phyloP scores from a whole-genome alignment of 2,113 vertebrate species.

The Lontra canadensis region DNA sequence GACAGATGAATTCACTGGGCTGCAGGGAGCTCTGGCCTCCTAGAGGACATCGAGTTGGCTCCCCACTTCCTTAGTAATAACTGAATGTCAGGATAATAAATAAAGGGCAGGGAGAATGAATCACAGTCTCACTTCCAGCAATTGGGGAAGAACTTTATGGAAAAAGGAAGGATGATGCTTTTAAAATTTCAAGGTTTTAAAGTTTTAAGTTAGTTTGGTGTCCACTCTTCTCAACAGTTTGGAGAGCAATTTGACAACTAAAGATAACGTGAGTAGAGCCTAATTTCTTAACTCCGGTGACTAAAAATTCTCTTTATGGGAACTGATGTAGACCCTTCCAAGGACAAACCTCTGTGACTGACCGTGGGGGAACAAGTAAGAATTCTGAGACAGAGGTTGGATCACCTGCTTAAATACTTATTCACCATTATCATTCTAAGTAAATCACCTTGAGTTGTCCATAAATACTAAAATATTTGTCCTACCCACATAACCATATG shows the following conservation, averaged over 20 bases:
- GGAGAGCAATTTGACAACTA: not conserved
- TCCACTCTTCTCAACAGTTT: conserved; percentile 4
- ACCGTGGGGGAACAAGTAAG: not conserved
- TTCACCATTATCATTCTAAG: not conserved
- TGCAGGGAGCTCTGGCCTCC: not conserved
- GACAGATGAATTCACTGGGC: not conserved
- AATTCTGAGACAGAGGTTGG: not conserved
- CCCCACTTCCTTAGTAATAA: conserved; percentile 24
- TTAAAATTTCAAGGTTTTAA: not conserved
- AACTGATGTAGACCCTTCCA: not conserved
- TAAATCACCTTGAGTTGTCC: not conserved
- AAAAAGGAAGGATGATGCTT: conserved; percentile 14
- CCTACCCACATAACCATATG: not conserved
- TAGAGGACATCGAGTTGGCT: not conserved
- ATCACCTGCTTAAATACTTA: not conserved
- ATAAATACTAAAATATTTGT: conserved; percentile 4
- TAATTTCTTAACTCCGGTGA: conserved; percentile 5
- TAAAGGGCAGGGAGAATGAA: not conserved
- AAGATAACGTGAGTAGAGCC: not conserved
- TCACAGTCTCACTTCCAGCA: not conserved
- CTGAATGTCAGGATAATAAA: conserved; percentile 65
- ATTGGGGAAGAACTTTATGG: not conserved
- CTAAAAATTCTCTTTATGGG: not conserved
- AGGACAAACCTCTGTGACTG: not conserved
- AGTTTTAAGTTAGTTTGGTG: not conserved